Conservation (phyloP, 2,797 vertebrate genomes). For the Diglossa cyanea region DNA sequence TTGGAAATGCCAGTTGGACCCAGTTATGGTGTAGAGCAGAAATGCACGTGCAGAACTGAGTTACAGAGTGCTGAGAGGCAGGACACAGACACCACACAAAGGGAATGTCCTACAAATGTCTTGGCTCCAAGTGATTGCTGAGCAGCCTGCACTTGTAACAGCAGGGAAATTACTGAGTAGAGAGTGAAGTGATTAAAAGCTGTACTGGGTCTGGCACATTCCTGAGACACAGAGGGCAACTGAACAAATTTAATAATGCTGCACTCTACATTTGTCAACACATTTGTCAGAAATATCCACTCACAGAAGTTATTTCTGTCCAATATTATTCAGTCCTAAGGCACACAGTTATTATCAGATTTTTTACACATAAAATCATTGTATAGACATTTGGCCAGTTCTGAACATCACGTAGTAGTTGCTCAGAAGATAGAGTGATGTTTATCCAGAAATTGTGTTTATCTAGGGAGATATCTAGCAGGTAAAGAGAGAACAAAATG, state of each 20-base stretch:
- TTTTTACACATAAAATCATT: background rate
- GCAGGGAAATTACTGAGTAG: slow-evolving; percentile 50
- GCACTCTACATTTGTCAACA: slow-evolving; percentile 6
- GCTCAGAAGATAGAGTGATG: background rate
- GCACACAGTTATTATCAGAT: background rate
- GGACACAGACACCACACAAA: slow-evolving; percentile 24
- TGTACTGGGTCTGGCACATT: slow-evolving; percentile 32
- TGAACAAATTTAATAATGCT: slow-evolving; percentile 24
- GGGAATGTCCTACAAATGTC: slow-evolving; percentile 6
- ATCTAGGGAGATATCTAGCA: background rate
- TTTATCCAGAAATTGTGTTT: background rate
- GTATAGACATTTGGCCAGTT: background rate
- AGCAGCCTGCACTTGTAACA: slow-evolving; percentile 6
- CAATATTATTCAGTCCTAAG: background rate
- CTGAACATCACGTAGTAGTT: background rate
- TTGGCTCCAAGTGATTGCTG: slow-evolving; percentile 32
- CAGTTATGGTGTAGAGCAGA: background rate
- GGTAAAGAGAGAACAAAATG: background rate
- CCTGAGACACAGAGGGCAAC: slow-evolving; percentile 35
- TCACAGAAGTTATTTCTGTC: background rate
- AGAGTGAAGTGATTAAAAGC: slow-evolving; percentile 60
- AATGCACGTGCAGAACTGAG: background rate
- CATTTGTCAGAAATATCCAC: background rate
- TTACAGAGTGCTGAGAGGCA: background rate
- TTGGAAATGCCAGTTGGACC: background rate